Evolutionary conservation across 1,140 invertebrate species (phyloP), one percentile per base, ranked within the genome.

Genomic region (Pentalonia nigronervosa): DNA sequence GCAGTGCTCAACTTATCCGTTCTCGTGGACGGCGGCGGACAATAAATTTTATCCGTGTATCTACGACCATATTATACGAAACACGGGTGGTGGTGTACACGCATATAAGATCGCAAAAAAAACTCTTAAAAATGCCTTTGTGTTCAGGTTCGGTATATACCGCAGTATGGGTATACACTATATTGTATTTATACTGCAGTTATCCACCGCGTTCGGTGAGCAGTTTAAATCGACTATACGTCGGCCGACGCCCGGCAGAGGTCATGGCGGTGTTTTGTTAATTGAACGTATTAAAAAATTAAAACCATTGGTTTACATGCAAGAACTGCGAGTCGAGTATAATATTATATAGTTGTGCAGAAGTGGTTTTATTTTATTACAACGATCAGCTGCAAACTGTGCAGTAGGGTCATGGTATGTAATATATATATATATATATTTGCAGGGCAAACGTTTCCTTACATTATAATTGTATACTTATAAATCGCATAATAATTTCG

Each of bases 1-100:
- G 47, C 56, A 76, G 41, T 8, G 23, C 25, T 30, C 60, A 76
- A 92, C 91, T 92, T n/a, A n/a, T 92, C 91, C 91, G 91, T 84
- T 92, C 47, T 81, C 91, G 53, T 48, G 76, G 45, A 76, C 53
- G 36, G 41, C 88, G 36, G 9, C 67, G n/a, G 36, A 83, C 60
- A 92, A 50, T 92, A 92, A 36, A 84, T 92, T 83, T 83, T 92
- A 30, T 47, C 34, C 34, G 67, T 50, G 11, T 36, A 76, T n/a
- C n/a, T 4, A 41, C 41, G 36, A 47, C 84, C 25, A 23, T 84
- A 84, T 48, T 41, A 2, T 45, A 88, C 9, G 20, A 20, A 53
- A 86, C 25, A 17, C 34, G 4, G 34, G 76, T 21, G 53, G 34
- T 36, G 21, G 34, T 83, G 76, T 83, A n/a, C 34, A 50, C 47